phyloP scores from a whole-genome alignment of 2,888 invertebrate species.

The Eupithecia pulchellata region DNA sequence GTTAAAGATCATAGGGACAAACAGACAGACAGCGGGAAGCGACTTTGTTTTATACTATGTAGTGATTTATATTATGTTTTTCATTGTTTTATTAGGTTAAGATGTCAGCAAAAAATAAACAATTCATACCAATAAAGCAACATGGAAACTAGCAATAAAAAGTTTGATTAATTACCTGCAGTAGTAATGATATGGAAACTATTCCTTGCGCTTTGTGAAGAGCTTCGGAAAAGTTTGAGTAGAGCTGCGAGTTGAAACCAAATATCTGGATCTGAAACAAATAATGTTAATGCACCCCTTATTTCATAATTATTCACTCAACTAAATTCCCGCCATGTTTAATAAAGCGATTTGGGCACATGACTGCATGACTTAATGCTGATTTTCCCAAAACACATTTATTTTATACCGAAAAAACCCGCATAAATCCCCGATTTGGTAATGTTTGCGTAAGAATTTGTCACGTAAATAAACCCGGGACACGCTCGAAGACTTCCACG shows the following conservation, averaged over 20 bases:
- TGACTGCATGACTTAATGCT: constrained; percentile 1
- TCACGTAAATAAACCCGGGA: constrained; percentile 83
- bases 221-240: constrained; percentile 98
- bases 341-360: background rate
- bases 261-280: constrained; percentile 97
- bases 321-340: background rate
- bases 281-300: constrained; percentile 30
- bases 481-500: constrained; percentile 72
- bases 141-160: background rate
- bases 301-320: background rate
- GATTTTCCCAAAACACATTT: constrained; percentile 11
- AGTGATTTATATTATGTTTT: too few species aligned
- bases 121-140: background rate
- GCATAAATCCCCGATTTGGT: constrained; percentile 62
- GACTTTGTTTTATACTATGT: too few species aligned
- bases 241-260: constrained; percentile 98
- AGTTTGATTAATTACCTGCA: constrained; percentile 89
- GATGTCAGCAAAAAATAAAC: background rate
- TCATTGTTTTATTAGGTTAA: too few species aligned
- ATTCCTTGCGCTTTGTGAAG: constrained; percentile 97
- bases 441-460: constrained; percentile 78
- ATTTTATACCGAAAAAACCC: constrained; percentile 15
- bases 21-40: too few species aligned
- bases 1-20: too few species aligned
- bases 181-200: constrained; percentile 95